phyloP scores from a whole-genome alignment of 2,113 vertebrate species.

The Indicator maculatus region DNA sequence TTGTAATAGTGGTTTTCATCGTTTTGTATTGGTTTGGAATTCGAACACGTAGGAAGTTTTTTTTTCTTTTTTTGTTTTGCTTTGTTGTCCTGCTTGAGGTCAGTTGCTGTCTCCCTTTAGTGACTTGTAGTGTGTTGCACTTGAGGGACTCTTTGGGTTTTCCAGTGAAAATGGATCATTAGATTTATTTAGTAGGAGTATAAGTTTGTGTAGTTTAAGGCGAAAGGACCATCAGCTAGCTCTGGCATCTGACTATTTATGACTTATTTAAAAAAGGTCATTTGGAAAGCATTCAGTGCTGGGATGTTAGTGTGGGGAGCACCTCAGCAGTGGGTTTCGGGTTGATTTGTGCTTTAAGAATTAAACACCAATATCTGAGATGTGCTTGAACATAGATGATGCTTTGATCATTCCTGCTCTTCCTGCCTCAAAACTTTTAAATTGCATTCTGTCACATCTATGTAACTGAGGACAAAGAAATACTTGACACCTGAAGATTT shows the following conservation, averaged over 20 bases:
- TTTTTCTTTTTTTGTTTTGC: background rate
- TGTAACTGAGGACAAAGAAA: background rate
- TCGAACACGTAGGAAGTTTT: background rate
- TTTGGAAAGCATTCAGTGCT: background rate
- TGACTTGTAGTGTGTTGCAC: background rate
- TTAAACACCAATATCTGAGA: background rate
- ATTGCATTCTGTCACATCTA: background rate
- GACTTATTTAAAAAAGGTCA: background rate
- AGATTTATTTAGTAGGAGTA: constrained; percentile 6
- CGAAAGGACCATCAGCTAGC: constrained; percentile 3
- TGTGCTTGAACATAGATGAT: background rate
- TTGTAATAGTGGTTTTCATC: constrained; percentile 1
- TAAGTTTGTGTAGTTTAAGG: background rate
- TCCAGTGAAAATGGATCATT: constrained; percentile 3
- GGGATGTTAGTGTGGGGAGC: background rate
- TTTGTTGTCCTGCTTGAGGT: background rate
- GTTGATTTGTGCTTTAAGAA: background rate
- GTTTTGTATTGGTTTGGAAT: background rate
- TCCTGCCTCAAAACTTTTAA: background rate
- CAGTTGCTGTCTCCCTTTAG: background rate
- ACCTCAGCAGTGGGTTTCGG: background rate
- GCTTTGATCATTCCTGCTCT: background rate
- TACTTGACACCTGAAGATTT: background rate
- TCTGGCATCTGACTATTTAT: constrained; percentile 15
- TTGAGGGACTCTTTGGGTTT: background rate